phyloP scores from a whole-genome alignment of 2,888 invertebrate genomes.

The Leucophora obtusa region DNA sequence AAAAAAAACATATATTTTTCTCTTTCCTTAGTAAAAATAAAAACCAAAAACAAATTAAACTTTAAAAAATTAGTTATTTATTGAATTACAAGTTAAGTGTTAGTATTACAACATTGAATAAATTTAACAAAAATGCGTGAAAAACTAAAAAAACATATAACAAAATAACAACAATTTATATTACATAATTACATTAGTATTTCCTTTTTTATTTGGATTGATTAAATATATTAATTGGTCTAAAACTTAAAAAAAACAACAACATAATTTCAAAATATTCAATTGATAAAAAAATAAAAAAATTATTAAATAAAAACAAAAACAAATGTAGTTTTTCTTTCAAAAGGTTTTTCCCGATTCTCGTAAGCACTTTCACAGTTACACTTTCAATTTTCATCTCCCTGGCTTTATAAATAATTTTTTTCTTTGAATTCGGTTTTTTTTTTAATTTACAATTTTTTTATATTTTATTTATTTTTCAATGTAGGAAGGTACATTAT shows the following conservation, averaged over 20 bases:
- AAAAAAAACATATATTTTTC: slow-evolving; percentile 65
- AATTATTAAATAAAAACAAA: slow-evolving; percentile 68
- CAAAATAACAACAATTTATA: slow-evolving; percentile 56
- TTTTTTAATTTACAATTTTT: not conserved
- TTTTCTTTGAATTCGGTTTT: not conserved
- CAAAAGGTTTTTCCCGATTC: not conserved
- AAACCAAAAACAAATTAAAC: slow-evolving; percentile 58
- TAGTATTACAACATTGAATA: slow-evolving; percentile 72
- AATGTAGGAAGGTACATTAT: slow-evolving; percentile 93
- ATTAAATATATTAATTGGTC: slow-evolving; percentile 56
- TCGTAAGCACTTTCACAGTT: slow-evolving; percentile 12
- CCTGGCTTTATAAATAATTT: not conserved
- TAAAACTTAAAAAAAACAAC: slow-evolving; percentile 29
- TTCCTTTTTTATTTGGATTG: slow-evolving; percentile 65
- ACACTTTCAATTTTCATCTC: slow-evolving; percentile 50
- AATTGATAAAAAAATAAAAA: slow-evolving; percentile 74
- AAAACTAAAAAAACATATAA: slow-evolving; percentile 22
- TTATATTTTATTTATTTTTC: slow-evolving; percentile 7
- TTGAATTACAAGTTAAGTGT: slow-evolving; percentile 75
- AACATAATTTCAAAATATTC: slow-evolving; percentile 69
- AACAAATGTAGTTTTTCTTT: slow-evolving; percentile 37
- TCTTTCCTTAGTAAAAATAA: slow-evolving; percentile 59
- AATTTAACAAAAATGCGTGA: slow-evolving; percentile 63
- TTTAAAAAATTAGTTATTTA: slow-evolving; percentile 73
- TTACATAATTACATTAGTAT: slow-evolving; percentile 61